Base-by-base conservation (phyloP, 1,140 invertebrate species). In the Drosophila repleta region DNA sequence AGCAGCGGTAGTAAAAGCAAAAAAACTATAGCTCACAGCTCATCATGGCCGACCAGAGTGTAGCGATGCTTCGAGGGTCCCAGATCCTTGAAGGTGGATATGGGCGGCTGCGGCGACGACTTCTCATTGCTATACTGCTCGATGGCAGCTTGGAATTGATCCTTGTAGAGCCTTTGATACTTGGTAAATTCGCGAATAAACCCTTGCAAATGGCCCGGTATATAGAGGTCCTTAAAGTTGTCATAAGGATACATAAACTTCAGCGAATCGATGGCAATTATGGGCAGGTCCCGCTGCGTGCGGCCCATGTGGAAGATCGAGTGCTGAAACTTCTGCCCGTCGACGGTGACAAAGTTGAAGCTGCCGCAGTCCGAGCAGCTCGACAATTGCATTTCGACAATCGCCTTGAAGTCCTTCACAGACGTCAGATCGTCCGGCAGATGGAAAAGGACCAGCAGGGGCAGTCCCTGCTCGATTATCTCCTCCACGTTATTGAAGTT, bases 31-130 rank as follows among this genome's bases (percentile, higher is more conserved):
- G 49, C 57, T 83, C 71, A 88, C 11, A 87, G 83, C 68, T 88
- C 83, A 62, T 87, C 84, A 39, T 76, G 83, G 8, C n/a, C 49
- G 24, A 88, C 57, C n/a, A 84, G 32, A 13, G 65, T 62, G 46
- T 84, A 84, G 41, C 81, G 81, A 64, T 84, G 65, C 65, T 70
- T 82, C 0, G 83, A 88, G 18, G 81, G 82, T 10, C 74, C 74
- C 70, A 85, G 46, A 7, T 78, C 21, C 58, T 76, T 73, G 11
- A 83, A 83, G 7, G 82, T 79, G n/a, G 79, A 82, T 15, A 29
- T 6, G 13, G 58, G 21, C 3, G 43, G 46, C 0, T 0, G 13
- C 35, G 35, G 0, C 13, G n/a, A 0, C n/a, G 13, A 15, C n/a
- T n/a, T n/a, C n/a, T n/a, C 13, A 41, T 37, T 8, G 2, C 17